These are phyloP conservation scores for Melanerpes formicivorus DNA, from an alignment of 2,113 vertebrate genomes.

Conservation along the genomic window DNA sequence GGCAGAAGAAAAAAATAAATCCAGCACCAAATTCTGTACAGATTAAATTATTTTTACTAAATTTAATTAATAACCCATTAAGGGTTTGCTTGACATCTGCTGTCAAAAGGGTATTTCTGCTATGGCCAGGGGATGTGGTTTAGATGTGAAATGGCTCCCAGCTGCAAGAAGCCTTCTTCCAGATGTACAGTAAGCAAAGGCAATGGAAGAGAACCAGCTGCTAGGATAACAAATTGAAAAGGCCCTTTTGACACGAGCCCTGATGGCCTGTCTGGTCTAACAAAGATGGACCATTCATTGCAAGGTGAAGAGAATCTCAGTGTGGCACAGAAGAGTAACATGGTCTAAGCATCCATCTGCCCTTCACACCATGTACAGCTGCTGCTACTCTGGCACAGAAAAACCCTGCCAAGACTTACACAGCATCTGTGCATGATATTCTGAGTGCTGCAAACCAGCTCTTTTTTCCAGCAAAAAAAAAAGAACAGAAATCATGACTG, in stretches of 20 bases:
- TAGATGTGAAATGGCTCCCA: slow-evolving; percentile 80
- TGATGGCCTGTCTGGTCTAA: slow-evolving; percentile 64
- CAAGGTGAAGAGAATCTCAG: slow-evolving; percentile 61
- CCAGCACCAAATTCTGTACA: background rate
- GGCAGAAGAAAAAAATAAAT: background rate
- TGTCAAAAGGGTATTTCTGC: slow-evolving; percentile 71
- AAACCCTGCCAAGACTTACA: background rate
- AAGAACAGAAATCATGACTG: background rate
- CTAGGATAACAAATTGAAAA: slow-evolving; percentile 71
- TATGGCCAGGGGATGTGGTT: slow-evolving; percentile 66
- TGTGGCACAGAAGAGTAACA: background rate
- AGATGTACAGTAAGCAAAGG: slow-evolving; percentile 74
- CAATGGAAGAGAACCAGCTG: slow-evolving; percentile 76
- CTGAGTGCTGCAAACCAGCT: background rate
- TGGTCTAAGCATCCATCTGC: background rate
- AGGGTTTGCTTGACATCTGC: slow-evolving; percentile 41
- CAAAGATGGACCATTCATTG: slow-evolving; percentile 68
- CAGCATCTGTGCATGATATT: background rate
- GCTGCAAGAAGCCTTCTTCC: slow-evolving; percentile 76
- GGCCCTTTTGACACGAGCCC: slow-evolving; percentile 64
- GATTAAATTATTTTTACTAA: slow-evolving; percentile 18
- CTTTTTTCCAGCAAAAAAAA: background rate
- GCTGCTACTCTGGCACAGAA: slow-evolving; percentile 14
- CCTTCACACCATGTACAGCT: background rate
- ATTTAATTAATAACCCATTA: slow-evolving; percentile 51